These are phyloP conservation scores for Agrochola circellaris DNA, from an alignment of 2,888 invertebrate genomes.

Conservation along the genomic window DNA sequence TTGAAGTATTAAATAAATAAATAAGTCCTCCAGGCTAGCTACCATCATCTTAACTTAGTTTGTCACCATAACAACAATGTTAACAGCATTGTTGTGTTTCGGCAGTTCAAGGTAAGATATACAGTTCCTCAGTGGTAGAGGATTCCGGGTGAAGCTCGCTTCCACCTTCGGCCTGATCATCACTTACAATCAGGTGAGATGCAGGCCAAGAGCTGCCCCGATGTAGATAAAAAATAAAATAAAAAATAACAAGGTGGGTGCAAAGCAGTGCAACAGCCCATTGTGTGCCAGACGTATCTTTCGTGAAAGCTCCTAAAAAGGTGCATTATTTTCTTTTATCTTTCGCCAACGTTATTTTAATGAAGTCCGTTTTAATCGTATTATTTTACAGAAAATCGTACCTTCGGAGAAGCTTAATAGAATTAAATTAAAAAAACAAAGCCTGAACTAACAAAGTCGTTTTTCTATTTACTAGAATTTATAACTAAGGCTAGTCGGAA, in stretches of 20 bases:
- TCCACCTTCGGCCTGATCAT: too few species aligned
- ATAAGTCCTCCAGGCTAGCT: too few species aligned
- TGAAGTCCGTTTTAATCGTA: background rate
- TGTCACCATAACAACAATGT: too few species aligned
- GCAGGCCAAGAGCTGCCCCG: too few species aligned
- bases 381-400: background rate
- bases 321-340: background rate
- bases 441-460: background rate
- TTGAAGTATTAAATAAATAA: too few species aligned
- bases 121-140: too few species aligned
- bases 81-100: too few species aligned
- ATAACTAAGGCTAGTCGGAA: background rate
- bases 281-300: background rate
- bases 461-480: conserved; percentile 16
- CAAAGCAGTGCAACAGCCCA: background rate
- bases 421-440: conserved; percentile 32
- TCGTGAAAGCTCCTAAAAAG: background rate
- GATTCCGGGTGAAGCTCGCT: too few species aligned
- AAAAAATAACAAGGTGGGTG: background rate
- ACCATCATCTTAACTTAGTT: too few species aligned
- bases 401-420: background rate
- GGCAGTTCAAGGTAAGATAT: too few species aligned
- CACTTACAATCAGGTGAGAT: too few species aligned
- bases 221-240: too few species aligned
- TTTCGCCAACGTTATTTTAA: conserved; percentile 4